phyloP scores from a whole-genome alignment of 2,797 vertebrate genomes.

The Chromobotia macracanthus region DNA sequence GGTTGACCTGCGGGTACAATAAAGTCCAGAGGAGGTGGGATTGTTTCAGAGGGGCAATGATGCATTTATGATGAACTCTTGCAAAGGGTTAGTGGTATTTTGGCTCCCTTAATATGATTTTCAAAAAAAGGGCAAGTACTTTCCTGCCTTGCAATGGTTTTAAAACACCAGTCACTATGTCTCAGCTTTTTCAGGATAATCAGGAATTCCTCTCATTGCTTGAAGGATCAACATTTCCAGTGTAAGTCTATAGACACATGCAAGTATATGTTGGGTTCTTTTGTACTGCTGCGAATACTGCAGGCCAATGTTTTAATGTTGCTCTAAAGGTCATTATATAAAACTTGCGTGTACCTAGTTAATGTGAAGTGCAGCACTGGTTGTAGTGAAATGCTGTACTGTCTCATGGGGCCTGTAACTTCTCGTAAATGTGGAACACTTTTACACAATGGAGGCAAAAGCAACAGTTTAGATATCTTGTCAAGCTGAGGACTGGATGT shows the following conservation, averaged over 20 bases:
- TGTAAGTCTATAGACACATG: conserved; percentile 34
- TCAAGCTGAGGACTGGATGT: neutral
- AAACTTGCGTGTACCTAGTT: neutral
- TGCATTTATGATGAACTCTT: conserved; percentile 28
- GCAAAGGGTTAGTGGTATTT: conserved; percentile 15
- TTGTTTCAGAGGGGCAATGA: conserved; percentile 32
- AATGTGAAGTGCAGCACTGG: neutral
- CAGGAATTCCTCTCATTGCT: conserved; percentile 51
- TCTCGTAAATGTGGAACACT: neutral
- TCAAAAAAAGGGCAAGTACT: conserved; percentile 29
- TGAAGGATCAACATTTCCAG: conserved; percentile 49
- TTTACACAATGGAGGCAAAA: neutral
- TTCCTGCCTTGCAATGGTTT: conserved; percentile 27
- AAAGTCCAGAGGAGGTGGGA: conserved; percentile 10
- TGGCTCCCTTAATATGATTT: conserved; percentile 9
- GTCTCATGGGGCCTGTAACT: neutral
- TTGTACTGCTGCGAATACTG: conserved; percentile 10
- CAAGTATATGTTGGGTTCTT: conserved; percentile 11
- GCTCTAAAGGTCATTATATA: conserved; percentile 4
- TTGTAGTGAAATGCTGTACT: conserved; percentile 3
- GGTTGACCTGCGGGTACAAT: conserved; percentile 17
- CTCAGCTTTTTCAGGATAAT: conserved; percentile 41
- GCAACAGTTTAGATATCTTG: neutral
- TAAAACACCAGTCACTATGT: conserved; percentile 15
- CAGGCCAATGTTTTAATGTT: neutral